Base-by-base conservation (phyloP, 2,888 invertebrate species). In the Eulithis testata region DNA sequence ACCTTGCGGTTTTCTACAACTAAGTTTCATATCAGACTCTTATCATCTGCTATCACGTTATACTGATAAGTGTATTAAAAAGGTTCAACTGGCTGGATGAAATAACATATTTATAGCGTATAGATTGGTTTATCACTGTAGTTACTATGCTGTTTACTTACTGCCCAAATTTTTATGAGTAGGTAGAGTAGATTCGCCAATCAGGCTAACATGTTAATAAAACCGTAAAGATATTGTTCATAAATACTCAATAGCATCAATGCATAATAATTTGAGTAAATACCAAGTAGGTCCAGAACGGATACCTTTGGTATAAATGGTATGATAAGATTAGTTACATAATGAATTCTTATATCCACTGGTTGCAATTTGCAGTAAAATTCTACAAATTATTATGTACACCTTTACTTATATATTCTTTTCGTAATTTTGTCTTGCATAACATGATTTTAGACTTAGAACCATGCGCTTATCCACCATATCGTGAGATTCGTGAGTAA, bases 21-120 rank as follows among this genome's bases (percentile, higher is more conserved):
- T 11, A 14, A 14, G 44, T 53, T 27, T 21, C 6, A 45, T 52
- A 63, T 67, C 63, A 60, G 12, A 36, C 21, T 58, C 49, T 44
- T 67, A 67, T 67, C 67, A 54, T 9, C 11, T n/a, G 51, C 52
- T 67, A 67, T 63, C 66, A 63, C 49, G 44, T 50, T 27, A 63
- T 49, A 43, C 60, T 53, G 63, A 63, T 63, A 63, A 45, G 12
- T 14, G 36, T 36, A 50, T 43, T 47, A 50, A 62, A 21, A 56
- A 52, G 55, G 54, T 57, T 47, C 36, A 60, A 54, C 36, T 47
- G 37, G 50, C 57, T 53, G 37, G 36, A 45, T 50, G 51, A 36
- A 62, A 56, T 55, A 50, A 43, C 31, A 37, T 54, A 50, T 59
- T 59, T 59, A 59, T 55, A 53, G n/a, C 36, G 27, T 43, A 50